Conservation (phyloP, 2,113 vertebrate genomes). For the Anser brachyrhynchus region DNA sequence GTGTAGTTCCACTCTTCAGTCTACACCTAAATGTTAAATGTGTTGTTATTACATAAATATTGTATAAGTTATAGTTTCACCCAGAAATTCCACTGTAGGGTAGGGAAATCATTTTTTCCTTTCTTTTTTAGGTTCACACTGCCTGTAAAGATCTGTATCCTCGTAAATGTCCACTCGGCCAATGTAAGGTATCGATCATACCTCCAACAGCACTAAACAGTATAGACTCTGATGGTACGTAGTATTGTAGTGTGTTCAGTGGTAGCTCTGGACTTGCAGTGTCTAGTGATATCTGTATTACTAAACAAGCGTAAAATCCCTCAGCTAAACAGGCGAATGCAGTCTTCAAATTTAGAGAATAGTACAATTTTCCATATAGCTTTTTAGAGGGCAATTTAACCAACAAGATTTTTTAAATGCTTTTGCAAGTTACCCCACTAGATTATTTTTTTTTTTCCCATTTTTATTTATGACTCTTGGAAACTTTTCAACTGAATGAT, state of each 20-base stretch:
- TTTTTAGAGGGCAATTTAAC: neutral
- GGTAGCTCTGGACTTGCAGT: neutral
- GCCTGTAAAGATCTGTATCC: constrained; percentile 95
- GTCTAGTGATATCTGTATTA: neutral
- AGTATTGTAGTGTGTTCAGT: neutral
- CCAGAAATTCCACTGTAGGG: neutral
- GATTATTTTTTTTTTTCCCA: neutral
- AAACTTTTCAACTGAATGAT: neutral
- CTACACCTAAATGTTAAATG: neutral
- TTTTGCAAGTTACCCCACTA: neutral
- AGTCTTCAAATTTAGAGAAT: neutral
- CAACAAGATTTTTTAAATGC: rapidly evolving
- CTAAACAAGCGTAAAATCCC: neutral
- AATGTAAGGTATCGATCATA: constrained; percentile 98
- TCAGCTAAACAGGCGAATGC: neutral
- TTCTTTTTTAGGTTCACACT: constrained; percentile 90
- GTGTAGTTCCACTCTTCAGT: neutral
- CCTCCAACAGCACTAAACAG: constrained; percentile 98
- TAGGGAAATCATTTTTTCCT: neutral
- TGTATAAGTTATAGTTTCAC: neutral
- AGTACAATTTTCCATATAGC: neutral
- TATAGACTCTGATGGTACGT: constrained; percentile 98
- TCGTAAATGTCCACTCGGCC: constrained; percentile 93
- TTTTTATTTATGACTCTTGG: neutral
- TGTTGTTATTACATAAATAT: neutral